Percentiles rank a stretch among this genome's conserved stretches.
Evolutionary conservation across 2,888 invertebrate species (phyloP).

Genomic region (Aleiodes leptofemur): DNA sequence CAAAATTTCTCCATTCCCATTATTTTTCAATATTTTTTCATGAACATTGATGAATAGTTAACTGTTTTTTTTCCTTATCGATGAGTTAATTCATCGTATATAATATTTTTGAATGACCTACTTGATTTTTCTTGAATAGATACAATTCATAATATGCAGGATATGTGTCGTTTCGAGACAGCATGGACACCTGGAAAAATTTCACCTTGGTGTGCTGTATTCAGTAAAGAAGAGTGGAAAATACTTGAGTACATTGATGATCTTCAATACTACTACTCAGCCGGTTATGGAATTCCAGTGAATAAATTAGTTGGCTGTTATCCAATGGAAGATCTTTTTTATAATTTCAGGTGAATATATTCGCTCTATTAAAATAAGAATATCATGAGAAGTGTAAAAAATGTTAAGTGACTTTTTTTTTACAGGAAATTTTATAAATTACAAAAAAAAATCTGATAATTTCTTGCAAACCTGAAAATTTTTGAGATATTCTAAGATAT

Average conservation of each 20-base stretch:
- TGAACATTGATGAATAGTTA: too few species aligned
- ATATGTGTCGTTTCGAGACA: constrained; percentile 86
- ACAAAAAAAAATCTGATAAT: too few species aligned
- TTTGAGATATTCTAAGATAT: too few species aligned
- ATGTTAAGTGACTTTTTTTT: too few species aligned
- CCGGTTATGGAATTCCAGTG: constrained; percentile 81
- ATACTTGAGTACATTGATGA: constrained; percentile 86
- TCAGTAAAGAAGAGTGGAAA: constrained; percentile 81
- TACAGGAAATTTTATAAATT: too few species aligned
- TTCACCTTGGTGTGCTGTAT: constrained; percentile 86
- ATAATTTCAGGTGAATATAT: constrained; percentile 78
- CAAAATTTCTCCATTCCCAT: too few species aligned
- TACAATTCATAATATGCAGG: constrained; percentile 77
- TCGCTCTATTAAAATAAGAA: too few species aligned
- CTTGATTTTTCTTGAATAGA: background rate
- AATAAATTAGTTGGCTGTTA: constrained; percentile 82
- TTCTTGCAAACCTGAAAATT: too few species aligned
- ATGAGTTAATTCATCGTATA: background rate
- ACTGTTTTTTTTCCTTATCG: too few species aligned
- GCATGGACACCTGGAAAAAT: constrained; percentile 82
- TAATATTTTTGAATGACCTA: background rate
- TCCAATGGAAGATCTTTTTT: constrained; percentile 82
- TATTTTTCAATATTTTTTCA: too few species aligned
- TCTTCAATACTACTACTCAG: constrained; percentile 82
- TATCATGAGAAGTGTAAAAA: too few species aligned